These are phyloP conservation scores for Tokudaia tokunoshimensis DNA, from an alignment of 2,797 vertebrate genomes.

Conservation along the genomic window DNA sequence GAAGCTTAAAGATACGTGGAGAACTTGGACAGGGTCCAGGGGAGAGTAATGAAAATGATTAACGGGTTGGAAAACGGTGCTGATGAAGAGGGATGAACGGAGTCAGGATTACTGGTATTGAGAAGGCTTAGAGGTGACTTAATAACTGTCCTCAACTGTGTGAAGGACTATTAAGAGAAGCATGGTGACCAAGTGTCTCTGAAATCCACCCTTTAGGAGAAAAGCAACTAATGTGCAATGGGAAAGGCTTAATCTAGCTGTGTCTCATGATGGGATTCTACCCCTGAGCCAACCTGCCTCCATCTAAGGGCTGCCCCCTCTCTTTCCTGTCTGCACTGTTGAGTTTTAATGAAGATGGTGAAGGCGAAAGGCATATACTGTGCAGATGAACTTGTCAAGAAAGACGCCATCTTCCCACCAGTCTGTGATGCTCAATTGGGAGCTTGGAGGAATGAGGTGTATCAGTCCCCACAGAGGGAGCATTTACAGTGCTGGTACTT, in stretches of 20 bases:
- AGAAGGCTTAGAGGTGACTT: slow-evolving; percentile 82
- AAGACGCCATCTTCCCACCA: neutral
- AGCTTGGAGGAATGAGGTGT: slow-evolving; percentile 5
- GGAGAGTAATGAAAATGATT: slow-evolving; percentile 84
- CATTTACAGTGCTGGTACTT: neutral
- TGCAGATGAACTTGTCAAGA: neutral
- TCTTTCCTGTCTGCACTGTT: neutral
- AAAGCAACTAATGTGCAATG: neutral
- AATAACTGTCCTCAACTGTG: slow-evolving; percentile 68
- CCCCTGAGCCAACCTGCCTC: neutral
- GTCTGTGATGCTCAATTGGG: neutral
- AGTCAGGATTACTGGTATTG: slow-evolving; percentile 72
- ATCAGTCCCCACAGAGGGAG: neutral
- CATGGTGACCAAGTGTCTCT: slow-evolving; percentile 54
- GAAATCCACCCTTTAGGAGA: neutral
- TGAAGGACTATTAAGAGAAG: slow-evolving; percentile 76
- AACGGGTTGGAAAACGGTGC: slow-evolving; percentile 78
- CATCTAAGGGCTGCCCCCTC: neutral
- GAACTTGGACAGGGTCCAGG: slow-evolving; percentile 82
- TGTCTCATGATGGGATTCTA: slow-evolving; percentile 16
- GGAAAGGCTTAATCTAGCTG: neutral
- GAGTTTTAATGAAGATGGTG: slow-evolving; percentile 46
- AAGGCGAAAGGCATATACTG: neutral
- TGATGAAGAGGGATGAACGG: slow-evolving; percentile 82
- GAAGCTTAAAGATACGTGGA: slow-evolving; percentile 83